phyloP scores from a whole-genome alignment of 2,888 invertebrate species.

The Cephus rjabovi region DNA sequence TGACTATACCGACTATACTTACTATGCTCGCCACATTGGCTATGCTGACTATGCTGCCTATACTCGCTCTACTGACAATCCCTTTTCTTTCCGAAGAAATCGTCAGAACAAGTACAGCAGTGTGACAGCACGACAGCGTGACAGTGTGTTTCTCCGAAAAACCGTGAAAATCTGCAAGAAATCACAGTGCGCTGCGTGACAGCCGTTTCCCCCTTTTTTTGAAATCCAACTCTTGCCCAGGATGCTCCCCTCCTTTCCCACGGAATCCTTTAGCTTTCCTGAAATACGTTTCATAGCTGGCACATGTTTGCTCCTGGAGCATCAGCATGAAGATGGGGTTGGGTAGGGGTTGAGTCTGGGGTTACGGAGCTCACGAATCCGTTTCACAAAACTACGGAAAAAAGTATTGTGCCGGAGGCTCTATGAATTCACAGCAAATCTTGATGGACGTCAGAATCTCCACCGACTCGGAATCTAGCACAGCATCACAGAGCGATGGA shows the following conservation, averaged over 20 bases:
- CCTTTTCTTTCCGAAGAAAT: too few relatives aligned
- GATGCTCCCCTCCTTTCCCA: slow-evolving; percentile 52
- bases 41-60: too few relatives aligned
- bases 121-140: too few relatives aligned
- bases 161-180: slow-evolving; percentile 50
- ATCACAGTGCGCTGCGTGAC: slow-evolving; percentile 18
- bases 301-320: background rate
- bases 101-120: too few relatives aligned
- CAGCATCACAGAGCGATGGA: too few relatives aligned
- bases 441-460: slow-evolving; percentile 49
- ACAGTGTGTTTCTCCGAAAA: slow-evolving; percentile 31
- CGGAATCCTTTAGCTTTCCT: slow-evolving; percentile 62
- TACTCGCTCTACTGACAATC: too few relatives aligned
- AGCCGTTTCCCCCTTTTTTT: slow-evolving; percentile 32
- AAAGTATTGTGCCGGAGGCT: background rate
- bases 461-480: too few relatives aligned
- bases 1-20: too few relatives aligned
- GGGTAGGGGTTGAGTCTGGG: background rate
- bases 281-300: slow-evolving; percentile 39
- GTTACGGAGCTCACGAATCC: background rate
- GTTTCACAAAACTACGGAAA: slow-evolving; percentile 1
- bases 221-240: slow-evolving; percentile 59
- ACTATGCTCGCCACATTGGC: too few relatives aligned
- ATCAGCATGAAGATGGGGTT: background rate
- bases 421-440: slow-evolving; percentile 38